Evolutionary conservation across 2,113 vertebrate species (phyloP).

Genomic region (Phyllostomus discolor): DNA sequence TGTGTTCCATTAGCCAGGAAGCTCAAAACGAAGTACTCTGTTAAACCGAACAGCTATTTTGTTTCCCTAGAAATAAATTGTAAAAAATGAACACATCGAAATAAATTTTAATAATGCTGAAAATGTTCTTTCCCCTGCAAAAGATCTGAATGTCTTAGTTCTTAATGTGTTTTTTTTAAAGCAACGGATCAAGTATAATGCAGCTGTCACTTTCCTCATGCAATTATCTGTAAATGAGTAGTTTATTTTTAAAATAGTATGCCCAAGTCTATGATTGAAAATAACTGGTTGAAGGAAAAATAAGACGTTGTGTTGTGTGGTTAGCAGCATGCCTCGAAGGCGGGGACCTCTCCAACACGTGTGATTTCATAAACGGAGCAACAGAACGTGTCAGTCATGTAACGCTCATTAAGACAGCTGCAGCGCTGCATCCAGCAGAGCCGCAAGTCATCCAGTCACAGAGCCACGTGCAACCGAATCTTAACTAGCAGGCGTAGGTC

Average conservation of each 20-base stretch:
- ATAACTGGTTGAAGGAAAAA: conserved; percentile 46
- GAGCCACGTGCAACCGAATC: neutral
- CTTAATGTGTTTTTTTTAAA: neutral
- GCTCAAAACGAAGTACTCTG: neutral
- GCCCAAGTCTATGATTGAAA: conserved; percentile 34
- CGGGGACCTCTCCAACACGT: neutral
- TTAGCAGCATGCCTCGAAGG: conserved; percentile 14
- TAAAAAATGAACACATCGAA: conserved; percentile 3
- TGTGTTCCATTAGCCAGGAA: neutral
- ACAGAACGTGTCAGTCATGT: neutral
- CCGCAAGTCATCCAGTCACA: neutral
- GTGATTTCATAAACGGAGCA: conserved; percentile 42
- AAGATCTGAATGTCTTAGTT: neutral
- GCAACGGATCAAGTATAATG: neutral
- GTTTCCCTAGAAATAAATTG: conserved; percentile 11
- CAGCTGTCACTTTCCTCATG: conserved; percentile 29
- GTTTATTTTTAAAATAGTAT: conserved; percentile 42
- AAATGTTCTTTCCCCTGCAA: neutral
- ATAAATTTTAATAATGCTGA: conserved; percentile 1
- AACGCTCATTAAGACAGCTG: neutral
- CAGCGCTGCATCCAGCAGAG: neutral
- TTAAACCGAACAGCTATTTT: conserved; percentile 5
- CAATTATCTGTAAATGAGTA: conserved; percentile 53
- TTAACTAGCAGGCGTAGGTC: neutral
- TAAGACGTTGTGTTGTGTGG: conserved; percentile 7